Evolutionary conservation across 2,888 invertebrate species (phyloP).

Genomic region (Hartigia nigra): DNA sequence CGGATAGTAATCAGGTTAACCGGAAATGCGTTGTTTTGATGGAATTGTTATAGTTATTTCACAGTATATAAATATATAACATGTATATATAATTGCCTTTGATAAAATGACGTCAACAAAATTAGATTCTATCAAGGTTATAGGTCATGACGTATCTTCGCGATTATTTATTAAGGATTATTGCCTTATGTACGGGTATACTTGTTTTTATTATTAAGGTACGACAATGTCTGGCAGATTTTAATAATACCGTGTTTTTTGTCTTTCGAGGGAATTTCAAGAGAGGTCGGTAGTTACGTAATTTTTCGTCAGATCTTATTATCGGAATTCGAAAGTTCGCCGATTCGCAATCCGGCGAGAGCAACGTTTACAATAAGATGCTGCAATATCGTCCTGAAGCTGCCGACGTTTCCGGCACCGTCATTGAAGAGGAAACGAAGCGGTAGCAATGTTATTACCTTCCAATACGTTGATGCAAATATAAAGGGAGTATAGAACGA

Average conservation of each 20-base stretch:
- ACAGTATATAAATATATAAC: neutral
- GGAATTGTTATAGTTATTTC: neutral
- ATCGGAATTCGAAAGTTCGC: neutral
- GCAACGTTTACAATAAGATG: neutral
- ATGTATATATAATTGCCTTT: too few species aligned
- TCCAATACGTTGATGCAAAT: conserved; percentile 1
- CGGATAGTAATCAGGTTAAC: neutral
- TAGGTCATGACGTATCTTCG: neutral
- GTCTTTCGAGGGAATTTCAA: neutral
- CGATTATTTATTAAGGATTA: neutral
- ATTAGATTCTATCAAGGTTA: neutral
- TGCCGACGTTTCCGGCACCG: neutral
- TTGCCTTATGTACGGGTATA: neutral
- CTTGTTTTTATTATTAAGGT: neutral
- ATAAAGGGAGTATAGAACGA: neutral
- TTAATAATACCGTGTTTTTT: neutral
- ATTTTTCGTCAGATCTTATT: neutral
- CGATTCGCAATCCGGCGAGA: neutral
- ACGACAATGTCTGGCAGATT: neutral
- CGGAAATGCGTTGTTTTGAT: neutral
- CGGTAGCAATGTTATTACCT: neutral
- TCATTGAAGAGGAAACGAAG: neutral
- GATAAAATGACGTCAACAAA: neutral
- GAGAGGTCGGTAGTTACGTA: neutral
- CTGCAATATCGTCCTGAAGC: neutral